Base-by-base conservation (phyloP, 1,140 invertebrate species). In the Gryllus bimaculatus region DNA sequence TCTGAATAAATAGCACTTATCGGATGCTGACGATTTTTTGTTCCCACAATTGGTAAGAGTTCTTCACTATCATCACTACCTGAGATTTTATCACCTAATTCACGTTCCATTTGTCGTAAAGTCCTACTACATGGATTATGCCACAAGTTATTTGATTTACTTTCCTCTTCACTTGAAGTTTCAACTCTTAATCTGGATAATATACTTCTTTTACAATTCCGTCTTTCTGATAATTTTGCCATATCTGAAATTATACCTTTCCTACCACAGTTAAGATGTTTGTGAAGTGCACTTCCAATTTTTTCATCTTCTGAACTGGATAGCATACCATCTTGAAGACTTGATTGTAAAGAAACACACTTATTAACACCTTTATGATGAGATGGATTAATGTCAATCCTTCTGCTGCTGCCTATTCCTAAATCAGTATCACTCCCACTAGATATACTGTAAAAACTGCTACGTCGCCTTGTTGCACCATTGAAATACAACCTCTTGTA, bases 401-500 rank as follows among this genome's bases (percentile, higher is more conserved):
- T 76, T 81, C 75, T 77, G n/a, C 47, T 20, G 8, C 76, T 79
- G 79, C 77, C 81, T 82, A 84, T 82, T 82, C 26, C 83, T 74
- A 54, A 82, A 83, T 82, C 73, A 85, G 86, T 83, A 80, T 92
- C 91, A 82, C 88, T 90, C 81, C 90, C 89, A 82, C 91, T 92
- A 3, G 92, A 92, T 84, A 91, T 92, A 12, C 86, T 87, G 80
- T 91, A 92, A 75, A 92, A 85, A 82, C 88, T 89, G 81, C 88
- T 90, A 82, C 91, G 89, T 80, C 91, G 89, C 81, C 88, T 88
- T 21, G 89, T 87, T 26, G 91, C 90, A 73, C 93, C 93, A 84
- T 95, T 95, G 21, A 93, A 90, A 84, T 94, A 94, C 78, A 91
- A 85, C 82, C 91, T 91, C 83, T 92, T 93, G 82, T 92, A 92